A percentile compares a stretch with the other conserved stretches of the same genome.
These are phyloP conservation scores for Enhydra lutris DNA, from an alignment of 2,113 vertebrate species.

Conservation along the genomic window DNA sequence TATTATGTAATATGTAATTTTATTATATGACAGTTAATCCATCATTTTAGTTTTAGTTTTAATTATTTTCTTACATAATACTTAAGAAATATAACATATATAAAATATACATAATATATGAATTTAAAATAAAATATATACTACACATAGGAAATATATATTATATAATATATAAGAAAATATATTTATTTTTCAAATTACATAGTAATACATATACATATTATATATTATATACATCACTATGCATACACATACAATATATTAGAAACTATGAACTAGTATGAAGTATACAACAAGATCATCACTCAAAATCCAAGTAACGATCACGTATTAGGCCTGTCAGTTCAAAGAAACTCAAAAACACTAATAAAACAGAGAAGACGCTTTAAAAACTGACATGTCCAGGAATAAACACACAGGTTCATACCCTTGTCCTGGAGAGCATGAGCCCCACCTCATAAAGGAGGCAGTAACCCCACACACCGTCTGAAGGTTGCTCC, in stretches of 20 bases:
- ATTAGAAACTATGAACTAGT: background rate
- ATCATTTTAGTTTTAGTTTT: background rate
- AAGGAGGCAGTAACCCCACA: accelerated
- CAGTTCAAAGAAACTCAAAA: background rate
- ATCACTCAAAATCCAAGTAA: background rate
- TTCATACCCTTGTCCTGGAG: background rate
- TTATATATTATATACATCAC: background rate
- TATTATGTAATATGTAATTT: background rate
- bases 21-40: background rate
- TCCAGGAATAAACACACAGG: background rate
- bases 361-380: background rate
- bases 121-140: background rate
- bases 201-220: background rate
- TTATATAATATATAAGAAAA: background rate
- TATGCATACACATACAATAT: too few relatives aligned
- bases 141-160: background rate
- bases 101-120: background rate
- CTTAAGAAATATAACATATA: background rate
- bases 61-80: background rate
- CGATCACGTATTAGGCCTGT: too few relatives aligned
- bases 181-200: background rate
- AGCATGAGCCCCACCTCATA: too few relatives aligned
- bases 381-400: background rate
- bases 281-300: too few relatives aligned
- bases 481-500: background rate